Conservation (phyloP, 2,113 vertebrate species). For the Dasyurus viverrinus region DNA sequence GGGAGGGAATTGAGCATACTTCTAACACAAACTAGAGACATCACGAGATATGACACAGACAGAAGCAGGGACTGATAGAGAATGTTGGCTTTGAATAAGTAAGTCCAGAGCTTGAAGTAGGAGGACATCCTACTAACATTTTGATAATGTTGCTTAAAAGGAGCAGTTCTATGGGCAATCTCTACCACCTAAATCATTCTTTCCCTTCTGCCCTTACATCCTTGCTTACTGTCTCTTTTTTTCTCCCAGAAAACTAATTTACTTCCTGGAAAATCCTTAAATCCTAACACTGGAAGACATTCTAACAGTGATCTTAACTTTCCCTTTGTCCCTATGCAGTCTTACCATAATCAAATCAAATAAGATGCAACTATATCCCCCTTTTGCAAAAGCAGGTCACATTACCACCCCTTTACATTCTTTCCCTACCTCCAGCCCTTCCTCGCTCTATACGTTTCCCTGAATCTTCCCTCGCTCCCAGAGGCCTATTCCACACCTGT, state of each 20-base stretch:
- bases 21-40: neutral
- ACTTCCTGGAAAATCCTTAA: neutral
- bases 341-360: neutral
- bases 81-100: neutral
- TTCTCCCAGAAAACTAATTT: neutral
- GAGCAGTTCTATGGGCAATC: neutral
- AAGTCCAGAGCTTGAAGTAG: neutral
- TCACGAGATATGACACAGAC: neutral
- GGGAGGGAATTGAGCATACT: neutral
- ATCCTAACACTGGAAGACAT: neutral
- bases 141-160: neutral
- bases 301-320: neutral
- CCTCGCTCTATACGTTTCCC: neutral
- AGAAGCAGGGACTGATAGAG: neutral
- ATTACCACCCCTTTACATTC: neutral
- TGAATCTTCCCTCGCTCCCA: neutral
- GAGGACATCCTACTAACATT: neutral
- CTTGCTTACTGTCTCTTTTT: neutral
- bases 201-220: neutral
- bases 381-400: neutral
- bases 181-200: neutral
- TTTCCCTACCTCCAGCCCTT: neutral
- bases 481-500: conserved; percentile 35
- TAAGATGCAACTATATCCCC: neutral
- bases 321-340: neutral